Evolutionary conservation across 2,797 vertebrate species (phyloP), one percentile per base, ranked within the genome.

Genomic region (Podarcis siculus): DNA sequence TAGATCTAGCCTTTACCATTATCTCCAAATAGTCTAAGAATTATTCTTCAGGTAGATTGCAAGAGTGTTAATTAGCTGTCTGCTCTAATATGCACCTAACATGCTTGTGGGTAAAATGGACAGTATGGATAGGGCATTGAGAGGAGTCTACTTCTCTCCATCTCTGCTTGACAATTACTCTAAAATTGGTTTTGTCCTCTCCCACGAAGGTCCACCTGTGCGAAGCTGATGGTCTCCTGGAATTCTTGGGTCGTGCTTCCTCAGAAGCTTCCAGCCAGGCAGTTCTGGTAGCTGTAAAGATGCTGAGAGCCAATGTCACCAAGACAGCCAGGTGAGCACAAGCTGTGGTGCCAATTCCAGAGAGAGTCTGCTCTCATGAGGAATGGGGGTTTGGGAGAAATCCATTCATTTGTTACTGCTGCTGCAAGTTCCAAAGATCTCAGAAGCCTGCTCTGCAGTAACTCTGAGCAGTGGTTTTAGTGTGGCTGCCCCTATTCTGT

Each of bases 271-370:
- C 97, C 9, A 96, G 94, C 0, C 95, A 83, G 55, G 95, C 97
- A 0, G 97, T 97, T 9, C 94, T 98, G 10, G 98, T 98, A 84
- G 98, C 98, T 0, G 97, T 98, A 1, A 98, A 98, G 89, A 97
- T 98, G 95, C 96, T 98, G 91, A 92, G 98, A 88, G 94, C 97
- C 1, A 97, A 98, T 5, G 98, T 97, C 88, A 98, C 97, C 90
- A 97, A 95, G 89, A 97, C 97, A 12, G 98, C 98, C 95, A 97
- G 98, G 98, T 98, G 93, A 67, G 49, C n/a, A 1, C 25, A 25
- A 15, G 13, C 21, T 1, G 3, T 8, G 2, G 7, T 17, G 12
- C 35, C 19, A 10, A 37, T 30, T n/a, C 23, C 45, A 12, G 12
- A 67, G 39, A 7, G 6, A 64, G 21, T 42, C 45, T 37, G 30